phyloP scores from a whole-genome alignment of 2,888 invertebrate species.

The Xylocampa areola region DNA sequence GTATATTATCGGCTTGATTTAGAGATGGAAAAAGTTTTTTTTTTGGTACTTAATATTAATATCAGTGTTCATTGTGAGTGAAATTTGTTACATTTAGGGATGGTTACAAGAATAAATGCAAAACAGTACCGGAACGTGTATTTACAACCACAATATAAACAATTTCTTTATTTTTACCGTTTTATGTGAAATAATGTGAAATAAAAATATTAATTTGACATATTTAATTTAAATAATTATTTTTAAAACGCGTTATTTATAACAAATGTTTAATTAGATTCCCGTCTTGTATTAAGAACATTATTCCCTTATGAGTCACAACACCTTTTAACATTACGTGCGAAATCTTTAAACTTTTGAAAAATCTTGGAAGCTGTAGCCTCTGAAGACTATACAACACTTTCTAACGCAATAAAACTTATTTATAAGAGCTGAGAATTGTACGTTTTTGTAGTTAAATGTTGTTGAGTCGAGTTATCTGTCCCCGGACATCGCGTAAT shows the following conservation, averaged over 20 bases:
- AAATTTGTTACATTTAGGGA: constrained; percentile 9
- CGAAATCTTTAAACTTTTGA: constrained; percentile 27
- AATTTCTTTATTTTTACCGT: too few relatives aligned
- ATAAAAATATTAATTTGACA: too few relatives aligned
- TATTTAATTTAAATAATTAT: too few relatives aligned
- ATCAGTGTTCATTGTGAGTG: constrained; percentile 1
- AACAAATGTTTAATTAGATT: too few relatives aligned
- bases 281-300: too few relatives aligned
- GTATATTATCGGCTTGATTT: constrained; percentile 29
- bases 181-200: too few relatives aligned
- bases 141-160: too few relatives aligned
- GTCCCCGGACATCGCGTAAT: constrained; percentile 33
- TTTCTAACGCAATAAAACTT: constrained; percentile 41
- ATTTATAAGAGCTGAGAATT: constrained; percentile 21
- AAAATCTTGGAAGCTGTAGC: too few relatives aligned
- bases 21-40: constrained; percentile 4
- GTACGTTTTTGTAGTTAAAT: constrained; percentile 33
- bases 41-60: constrained; percentile 7
- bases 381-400: constrained; percentile 17
- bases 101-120: neutral
- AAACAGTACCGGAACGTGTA: too few relatives aligned
- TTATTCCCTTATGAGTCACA: too few relatives aligned
- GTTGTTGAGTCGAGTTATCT: constrained; percentile 41
- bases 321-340: too few relatives aligned
- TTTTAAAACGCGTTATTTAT: too few relatives aligned